Evolutionary conservation across 2,888 invertebrate genomes (phyloP), one percentile per base, ranked within the genome.

Genomic region (Pammene aurita): DNA sequence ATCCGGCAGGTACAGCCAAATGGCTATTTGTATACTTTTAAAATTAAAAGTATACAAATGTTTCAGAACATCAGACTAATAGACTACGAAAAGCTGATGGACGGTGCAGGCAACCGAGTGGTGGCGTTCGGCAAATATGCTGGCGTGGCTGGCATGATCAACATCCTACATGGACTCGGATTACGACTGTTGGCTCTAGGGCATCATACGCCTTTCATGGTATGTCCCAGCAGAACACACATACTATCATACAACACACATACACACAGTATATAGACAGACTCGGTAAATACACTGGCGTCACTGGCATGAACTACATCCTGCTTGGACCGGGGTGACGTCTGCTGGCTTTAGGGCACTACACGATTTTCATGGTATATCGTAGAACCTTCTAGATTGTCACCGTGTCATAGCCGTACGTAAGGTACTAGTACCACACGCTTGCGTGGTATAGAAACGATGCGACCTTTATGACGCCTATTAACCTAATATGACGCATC

Each of bases 121-220:
- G 99, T 99, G 5, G 99, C 99, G 2, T 99, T 99, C 87, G 99
- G 99, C 0, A 99, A 98, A 87, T 99, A 99, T 93, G 99, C 99
- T 0, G 96, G 99, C 0, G 98, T 99, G 0, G 98, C 99, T 34
- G 99, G 99, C 13, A 99, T 98, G 96, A 97, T 99, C 65, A 99
- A 99, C 86, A 99, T 99, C 77, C 93, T 99, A 14, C 99, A 99
- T 81, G 99, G 99, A 0, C 92, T 99, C 55, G 99, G 99, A 0
- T 93, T 99, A 44, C 93, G 99, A 60, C 93, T 98, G 2, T 91
- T 99, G 66, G 99, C 99, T 0, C 92, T 99, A 34, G 99, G 99
- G 0, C 99, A 99, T 86, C 99, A 99, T 83, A 99, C 99, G 0
- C 99, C 99, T 0, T 99, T 99, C 82, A 98, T 99, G 99, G 97